Conservation (phyloP, 2,113 vertebrate genomes). For the Aythya baeri region DNA sequence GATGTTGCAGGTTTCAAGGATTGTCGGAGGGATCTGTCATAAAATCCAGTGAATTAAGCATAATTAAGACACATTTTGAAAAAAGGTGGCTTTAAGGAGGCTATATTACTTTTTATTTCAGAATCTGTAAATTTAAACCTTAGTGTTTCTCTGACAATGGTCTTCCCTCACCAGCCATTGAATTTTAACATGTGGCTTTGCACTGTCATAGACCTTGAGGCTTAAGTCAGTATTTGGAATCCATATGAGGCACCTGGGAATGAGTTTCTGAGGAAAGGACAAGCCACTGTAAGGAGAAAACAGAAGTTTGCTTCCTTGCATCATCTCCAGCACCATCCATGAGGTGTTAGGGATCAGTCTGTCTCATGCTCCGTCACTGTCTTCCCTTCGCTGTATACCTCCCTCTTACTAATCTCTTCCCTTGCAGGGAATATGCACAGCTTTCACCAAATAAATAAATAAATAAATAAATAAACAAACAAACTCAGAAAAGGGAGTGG, state of each 20-base stretch:
- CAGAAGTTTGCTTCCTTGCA: not conserved
- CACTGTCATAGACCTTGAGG: not conserved
- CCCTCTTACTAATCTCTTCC: not conserved
- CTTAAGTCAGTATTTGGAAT: not conserved
- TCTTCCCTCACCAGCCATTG: not conserved
- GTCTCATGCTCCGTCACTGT: accelerated
- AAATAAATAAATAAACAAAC: not conserved
- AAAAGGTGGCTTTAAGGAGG: not conserved
- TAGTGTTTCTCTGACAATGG: not conserved
- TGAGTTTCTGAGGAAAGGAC: not conserved
- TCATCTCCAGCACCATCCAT: not conserved
- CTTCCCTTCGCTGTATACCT: not conserved
- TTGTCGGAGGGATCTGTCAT: not conserved
- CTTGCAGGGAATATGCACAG: not conserved
- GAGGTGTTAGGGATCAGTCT: accelerated
- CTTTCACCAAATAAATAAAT: not conserved
- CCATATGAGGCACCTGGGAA: not conserved
- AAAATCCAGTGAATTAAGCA: not conserved
- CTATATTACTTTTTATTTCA: not conserved
- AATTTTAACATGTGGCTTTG: not conserved
- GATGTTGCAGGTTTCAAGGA: not conserved
- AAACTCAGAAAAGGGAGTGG: not conserved
- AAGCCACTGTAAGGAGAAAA: not conserved
- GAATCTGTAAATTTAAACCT: accelerated
- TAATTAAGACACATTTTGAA: not conserved